Evolutionary conservation across 2,888 invertebrate species (phyloP).

Genomic region (Sarcophaga subvicina): DNA sequence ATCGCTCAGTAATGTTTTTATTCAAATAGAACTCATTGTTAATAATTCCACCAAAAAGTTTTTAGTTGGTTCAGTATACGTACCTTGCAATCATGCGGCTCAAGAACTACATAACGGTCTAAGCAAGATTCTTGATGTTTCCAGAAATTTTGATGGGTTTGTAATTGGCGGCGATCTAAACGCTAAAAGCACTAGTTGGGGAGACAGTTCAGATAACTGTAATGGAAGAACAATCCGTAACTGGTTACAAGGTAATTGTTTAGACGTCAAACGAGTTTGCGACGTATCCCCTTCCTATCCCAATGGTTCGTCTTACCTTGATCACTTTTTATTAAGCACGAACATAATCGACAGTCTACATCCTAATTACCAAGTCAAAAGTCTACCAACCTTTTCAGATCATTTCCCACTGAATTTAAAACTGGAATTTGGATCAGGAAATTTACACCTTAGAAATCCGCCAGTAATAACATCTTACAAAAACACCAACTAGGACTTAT

Average conservation of each 20-base stretch:
- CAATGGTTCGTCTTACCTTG: conserved; percentile 23
- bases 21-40: background rate
- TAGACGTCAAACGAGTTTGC: conserved; percentile 3
- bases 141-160: background rate
- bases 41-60: background rate
- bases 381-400: conserved; percentile 32
- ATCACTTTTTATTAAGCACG: conserved; percentile 22
- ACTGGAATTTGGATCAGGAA: no score
- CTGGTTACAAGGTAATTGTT: conserved; percentile 10
- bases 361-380: background rate
- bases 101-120: background rate
- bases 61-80: background rate
- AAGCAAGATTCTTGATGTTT: background rate
- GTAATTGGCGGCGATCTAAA: conserved; percentile 29
- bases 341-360: background rate
- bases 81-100: background rate
- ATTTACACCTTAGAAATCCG: no score
- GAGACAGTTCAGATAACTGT: conserved; percentile 5
- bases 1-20: background rate
- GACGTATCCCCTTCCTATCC: conserved; percentile 26
- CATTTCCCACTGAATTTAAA: conserved; percentile 23
- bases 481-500: no score
- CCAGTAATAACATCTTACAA: no score
- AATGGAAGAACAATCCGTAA: conserved; percentile 26
- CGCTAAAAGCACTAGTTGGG: conserved; percentile 5